Base-by-base conservation (phyloP, 2,113 vertebrate genomes). In the Tetraodon nigroviridis region DNA sequence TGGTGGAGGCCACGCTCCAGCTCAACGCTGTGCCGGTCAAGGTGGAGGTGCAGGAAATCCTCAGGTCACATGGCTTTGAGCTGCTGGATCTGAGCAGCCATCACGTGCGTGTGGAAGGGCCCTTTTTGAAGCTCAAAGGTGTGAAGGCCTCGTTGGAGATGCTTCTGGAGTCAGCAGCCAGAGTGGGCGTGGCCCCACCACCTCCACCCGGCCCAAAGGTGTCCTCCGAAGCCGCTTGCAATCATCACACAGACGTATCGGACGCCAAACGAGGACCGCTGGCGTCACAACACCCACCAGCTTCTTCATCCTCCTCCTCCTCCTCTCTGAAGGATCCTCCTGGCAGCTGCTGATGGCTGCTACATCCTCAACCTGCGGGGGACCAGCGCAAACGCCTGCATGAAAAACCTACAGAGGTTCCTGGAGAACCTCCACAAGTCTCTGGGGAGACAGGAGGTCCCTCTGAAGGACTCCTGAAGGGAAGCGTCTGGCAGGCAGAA, bases 401-500 rank as follows among this genome's bases (percentile, higher is more conserved):
- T 14, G 4, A 2, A 1, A 0, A n/a, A 73, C 19, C 71, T 89
- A 0, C 55, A 78, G 58, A 16, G 2, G 0, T 5, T 82, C 2
- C 50, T 90, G 46, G 2, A n/a, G 0, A 1, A 60, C 1, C 68
- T 84, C 0, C 40, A 3, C 4, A 4, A 0, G 0, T 57, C 12
- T 0, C 58, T 91, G 0, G 76, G 80, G 67, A 82, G 71, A 0
- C 85, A 88, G 37, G 70, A 83, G 24, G 78, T 91, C 21, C 17
- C 13, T 7, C 64, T 82, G 52, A 50, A 10, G 5, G 17, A 66
- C 14, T 20, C 5, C 0, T 0, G 7, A 47, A 0, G 48, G 69
- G 13, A 11, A 0, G 1, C 8, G 1, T 1, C 65, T 90, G 6
- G 10, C 11, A 0, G 0, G 5, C 0, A 27, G 1, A 17, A 69